These are phyloP conservation scores for Pycnomerus fuliginosus DNA, from an alignment of 2,888 invertebrate species.

Conservation along the genomic window DNA sequence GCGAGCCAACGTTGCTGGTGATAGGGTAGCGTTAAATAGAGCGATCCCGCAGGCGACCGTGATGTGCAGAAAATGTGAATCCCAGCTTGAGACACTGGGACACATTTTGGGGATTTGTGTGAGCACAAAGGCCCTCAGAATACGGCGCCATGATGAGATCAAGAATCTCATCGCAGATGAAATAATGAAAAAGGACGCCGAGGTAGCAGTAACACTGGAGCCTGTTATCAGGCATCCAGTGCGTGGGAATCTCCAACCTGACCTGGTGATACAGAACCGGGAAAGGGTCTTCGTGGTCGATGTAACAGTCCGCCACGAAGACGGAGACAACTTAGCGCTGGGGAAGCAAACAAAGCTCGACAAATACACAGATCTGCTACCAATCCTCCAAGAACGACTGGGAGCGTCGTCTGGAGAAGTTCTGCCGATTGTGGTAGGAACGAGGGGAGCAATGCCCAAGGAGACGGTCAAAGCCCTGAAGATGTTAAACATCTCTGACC, in stretches of 20 bases:
- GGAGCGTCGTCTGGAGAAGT: conserved; percentile 29
- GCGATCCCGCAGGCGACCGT: conserved; percentile 30
- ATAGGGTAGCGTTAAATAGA: conserved; percentile 32
- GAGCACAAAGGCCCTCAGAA: conserved; percentile 29
- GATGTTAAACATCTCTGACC: conserved; percentile 29
- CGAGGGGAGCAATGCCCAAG: conserved; percentile 40
- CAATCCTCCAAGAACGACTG: too few species aligned
- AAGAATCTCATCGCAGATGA: conserved; percentile 21
- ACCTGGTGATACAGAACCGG: conserved; percentile 34
- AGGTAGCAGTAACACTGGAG: conserved; percentile 26
- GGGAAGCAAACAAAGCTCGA: conserved; percentile 31
- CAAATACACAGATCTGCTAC: conserved; percentile 34
- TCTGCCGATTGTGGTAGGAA: conserved; percentile 41
- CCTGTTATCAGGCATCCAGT: conserved; percentile 11
- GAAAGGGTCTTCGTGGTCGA: conserved; percentile 36
- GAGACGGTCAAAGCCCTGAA: conserved; percentile 30
- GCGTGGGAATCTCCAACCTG: conserved; percentile 36
- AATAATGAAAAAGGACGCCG: conserved; percentile 11
- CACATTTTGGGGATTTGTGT: conserved; percentile 38
- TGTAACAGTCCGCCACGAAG: conserved; percentile 34
- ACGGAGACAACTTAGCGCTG: conserved; percentile 24
- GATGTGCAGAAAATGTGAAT: conserved; percentile 35
- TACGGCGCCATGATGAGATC: conserved; percentile 32
- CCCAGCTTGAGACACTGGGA: conserved; percentile 37
- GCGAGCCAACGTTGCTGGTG: conserved; percentile 35